These are phyloP conservation scores for Stenchaetothrips biformis DNA, from an alignment of 2,888 invertebrate species.

Conservation along the genomic window DNA sequence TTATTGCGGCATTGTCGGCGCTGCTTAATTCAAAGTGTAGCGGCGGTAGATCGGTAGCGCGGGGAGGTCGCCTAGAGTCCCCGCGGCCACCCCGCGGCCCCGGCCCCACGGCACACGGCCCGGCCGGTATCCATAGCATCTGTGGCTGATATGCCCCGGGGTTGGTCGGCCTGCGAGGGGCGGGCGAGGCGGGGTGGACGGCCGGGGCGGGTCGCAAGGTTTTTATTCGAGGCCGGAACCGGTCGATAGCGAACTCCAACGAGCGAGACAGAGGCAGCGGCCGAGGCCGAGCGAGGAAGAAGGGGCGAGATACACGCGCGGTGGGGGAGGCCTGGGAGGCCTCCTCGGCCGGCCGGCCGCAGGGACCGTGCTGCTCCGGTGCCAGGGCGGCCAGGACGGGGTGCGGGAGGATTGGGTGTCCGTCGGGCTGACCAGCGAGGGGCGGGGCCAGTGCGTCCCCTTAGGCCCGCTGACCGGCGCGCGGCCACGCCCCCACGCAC, in stretches of 20 bases:
- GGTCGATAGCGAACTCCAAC: conserved; percentile 31
- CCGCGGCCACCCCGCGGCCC: no score
- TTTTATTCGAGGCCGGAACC: conserved; percentile 1
- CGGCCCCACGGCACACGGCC: neutral
- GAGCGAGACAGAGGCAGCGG: conserved; percentile 34
- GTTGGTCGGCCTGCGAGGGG: conserved; percentile 34
- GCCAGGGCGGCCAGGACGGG: conserved; percentile 34
- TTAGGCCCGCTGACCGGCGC: conserved; percentile 36
- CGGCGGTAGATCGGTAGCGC: conserved; percentile 32
- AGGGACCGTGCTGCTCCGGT: conserved; percentile 31
- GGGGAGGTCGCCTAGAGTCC: no score
- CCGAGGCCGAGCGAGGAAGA: conserved; percentile 32
- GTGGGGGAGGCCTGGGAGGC: conserved; percentile 36
- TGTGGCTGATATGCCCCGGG: conserved; percentile 39
- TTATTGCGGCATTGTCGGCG: conserved; percentile 19
- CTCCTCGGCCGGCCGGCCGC: conserved; percentile 41
- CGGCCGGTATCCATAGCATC: conserved; percentile 33
- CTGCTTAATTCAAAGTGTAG: conserved; percentile 36
- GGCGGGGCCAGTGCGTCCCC: conserved; percentile 41
- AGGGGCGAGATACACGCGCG: conserved; percentile 34
- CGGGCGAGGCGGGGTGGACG: neutral
- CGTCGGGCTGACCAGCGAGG: conserved; percentile 43
- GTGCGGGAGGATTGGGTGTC: conserved; percentile 39
- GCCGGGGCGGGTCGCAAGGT: neutral
- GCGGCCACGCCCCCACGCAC: conserved; percentile 30